Conservation (phyloP, 2,113 vertebrate species). For the Abramis brama region DNA sequence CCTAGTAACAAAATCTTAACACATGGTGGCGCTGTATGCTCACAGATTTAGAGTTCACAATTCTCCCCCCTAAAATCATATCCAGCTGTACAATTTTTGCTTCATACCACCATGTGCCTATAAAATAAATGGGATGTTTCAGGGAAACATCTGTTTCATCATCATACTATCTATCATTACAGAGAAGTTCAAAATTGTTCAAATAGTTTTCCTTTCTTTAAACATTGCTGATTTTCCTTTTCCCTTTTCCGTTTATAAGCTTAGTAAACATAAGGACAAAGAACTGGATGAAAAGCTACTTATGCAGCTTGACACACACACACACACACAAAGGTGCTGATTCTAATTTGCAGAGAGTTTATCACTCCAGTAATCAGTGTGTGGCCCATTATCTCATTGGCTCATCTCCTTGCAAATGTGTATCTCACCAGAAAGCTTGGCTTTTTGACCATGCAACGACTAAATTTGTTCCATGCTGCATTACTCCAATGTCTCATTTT, state of each 20-base stretch:
- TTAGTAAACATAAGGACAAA: conserved; percentile 34
- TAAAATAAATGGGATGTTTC: conserved; percentile 39
- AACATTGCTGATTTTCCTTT: conserved; percentile 27
- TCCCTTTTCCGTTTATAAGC: background rate
- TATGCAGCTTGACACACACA: background rate
- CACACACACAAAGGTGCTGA: background rate
- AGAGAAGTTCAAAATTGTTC: conserved; percentile 8
- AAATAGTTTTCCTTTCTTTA: conserved; percentile 21
- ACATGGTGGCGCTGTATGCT: conserved; percentile 41
- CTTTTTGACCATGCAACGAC: background rate
- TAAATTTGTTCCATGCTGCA: background rate
- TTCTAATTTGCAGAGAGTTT: conserved; percentile 19
- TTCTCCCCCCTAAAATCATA: background rate
- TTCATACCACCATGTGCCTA: conserved; percentile 11
- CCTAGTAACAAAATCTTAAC: background rate
- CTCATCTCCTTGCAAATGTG: conserved; percentile 19
- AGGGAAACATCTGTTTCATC: conserved; percentile 19
- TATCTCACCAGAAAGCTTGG: conserved; percentile 9
- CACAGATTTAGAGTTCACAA: background rate
- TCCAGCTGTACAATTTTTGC: conserved; percentile 19
- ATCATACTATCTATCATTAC: conserved; percentile 27
- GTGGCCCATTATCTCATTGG: conserved; percentile 13
- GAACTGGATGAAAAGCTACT: conserved; percentile 12
- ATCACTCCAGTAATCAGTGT: conserved; percentile 5
- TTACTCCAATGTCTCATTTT: background rate